Evolutionary conservation across 2,113 vertebrate genomes (phyloP), one percentile per base, ranked within the genome.

Genomic region (Athene noctua): DNA sequence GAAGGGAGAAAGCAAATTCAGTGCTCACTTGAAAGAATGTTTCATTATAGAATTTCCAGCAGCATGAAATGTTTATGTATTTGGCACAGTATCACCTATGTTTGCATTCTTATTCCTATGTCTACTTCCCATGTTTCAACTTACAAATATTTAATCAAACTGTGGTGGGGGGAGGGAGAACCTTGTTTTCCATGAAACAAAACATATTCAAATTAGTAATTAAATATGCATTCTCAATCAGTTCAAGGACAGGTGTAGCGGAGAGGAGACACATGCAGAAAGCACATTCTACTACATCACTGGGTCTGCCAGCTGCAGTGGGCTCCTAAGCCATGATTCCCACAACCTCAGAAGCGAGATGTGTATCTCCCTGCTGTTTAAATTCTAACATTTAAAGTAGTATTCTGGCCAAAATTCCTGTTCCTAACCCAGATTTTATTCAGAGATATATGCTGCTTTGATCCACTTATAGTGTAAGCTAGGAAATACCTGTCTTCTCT

Each of bases 261-360:
- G 29, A 68, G 29, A 46, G 25, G 20, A 87, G 21, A 36, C 36
- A 13, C 51, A 21, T 7, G 12, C 36, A 52, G 14, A 73, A 58
- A 26, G 46, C 6, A 8, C 47, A 51, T 32, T 29, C 36, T 15
- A 5, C n/a, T 7, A 6, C 2, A 1, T 22, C 36, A 47, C 12
- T 8, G 40, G 20, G 63, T 38, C 2, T 52, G 62, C 13, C 9
- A 21, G 8, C 2, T 5, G 9, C 34, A n/a, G 30, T 0, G 1
- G 15, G 47, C 62, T 54, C 63, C 36, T 30, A n/a, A 11, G 38
- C 58, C 49, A 18, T 4, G 4, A 36, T 13, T 13, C 13, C 52
- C 9, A 0, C 21, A 30, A 49, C 12, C 26, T 65, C 38, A 23
- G 42, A 30, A 34, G 20, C 12, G 1, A 75, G 32, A 22, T 17